Percentiles rank a stretch among this genome's conserved stretches.
phyloP scores from a whole-genome alignment of 2,113 vertebrate species.

The Rhodinocichla rosea region DNA sequence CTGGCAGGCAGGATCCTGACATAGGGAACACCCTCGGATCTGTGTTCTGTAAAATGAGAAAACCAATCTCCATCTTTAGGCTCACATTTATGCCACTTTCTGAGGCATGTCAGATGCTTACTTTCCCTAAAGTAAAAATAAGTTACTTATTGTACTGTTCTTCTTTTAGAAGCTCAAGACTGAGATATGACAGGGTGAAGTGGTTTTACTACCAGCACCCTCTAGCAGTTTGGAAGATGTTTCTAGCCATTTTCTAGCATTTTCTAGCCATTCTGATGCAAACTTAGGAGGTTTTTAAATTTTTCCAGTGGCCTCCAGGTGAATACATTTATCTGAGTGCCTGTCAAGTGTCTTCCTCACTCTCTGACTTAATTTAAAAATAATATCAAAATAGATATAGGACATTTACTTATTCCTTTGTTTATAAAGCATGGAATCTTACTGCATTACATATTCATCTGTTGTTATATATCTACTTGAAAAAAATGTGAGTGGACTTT shows the following conservation, averaged over 20 bases:
- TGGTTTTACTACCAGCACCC: neutral
- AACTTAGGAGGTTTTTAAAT: neutral
- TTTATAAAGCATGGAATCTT: neutral
- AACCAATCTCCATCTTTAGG: rapidly evolving
- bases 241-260: neutral
- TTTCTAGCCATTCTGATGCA: neutral
- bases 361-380: neutral
- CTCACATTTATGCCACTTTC: neutral
- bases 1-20: neutral
- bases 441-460: neutral
- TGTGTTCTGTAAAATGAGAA: neutral
- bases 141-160: neutral
- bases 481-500: neutral
- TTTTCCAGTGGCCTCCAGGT: neutral
- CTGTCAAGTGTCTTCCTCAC: neutral
- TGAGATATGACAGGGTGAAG: neutral
- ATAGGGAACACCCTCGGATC: neutral
- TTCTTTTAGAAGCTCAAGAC: neutral
- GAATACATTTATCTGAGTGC: neutral
- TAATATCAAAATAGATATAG: neutral
- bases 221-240: neutral
- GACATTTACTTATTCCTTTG: neutral
- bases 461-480: neutral
- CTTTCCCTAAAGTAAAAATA: neutral
- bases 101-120: neutral